These are phyloP conservation scores for Epsilonema sp. DNA, from an alignment of 2,888 invertebrate genomes.

Conservation along the genomic window DNA sequence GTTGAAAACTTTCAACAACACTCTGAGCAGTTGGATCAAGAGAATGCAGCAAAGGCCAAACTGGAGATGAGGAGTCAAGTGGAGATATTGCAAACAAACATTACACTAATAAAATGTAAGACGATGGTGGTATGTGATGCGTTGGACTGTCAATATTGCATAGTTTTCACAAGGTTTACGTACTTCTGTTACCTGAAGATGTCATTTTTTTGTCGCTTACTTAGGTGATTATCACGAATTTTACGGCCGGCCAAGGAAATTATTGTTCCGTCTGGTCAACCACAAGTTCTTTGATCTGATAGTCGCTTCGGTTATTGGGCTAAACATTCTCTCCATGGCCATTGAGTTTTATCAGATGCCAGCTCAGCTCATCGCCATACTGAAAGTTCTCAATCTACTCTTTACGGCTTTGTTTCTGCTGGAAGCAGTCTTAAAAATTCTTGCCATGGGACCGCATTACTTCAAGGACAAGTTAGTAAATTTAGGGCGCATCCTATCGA, in stretches of 20 bases:
- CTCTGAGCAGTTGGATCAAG: no score
- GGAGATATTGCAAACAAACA: no score
- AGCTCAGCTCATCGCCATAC: slow-evolving; percentile 48
- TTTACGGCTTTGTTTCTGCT: slow-evolving; percentile 93
- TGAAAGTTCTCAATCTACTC: slow-evolving; percentile 95
- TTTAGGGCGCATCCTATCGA: not conserved
- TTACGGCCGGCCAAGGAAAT: slow-evolving; percentile 63
- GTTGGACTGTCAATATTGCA: no score
- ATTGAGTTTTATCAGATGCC: slow-evolving; percentile 97
- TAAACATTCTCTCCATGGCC: slow-evolving; percentile 96
- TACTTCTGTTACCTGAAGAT: no score
- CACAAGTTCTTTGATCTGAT: slow-evolving; percentile 95
- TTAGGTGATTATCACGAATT: no score
- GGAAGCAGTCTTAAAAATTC: slow-evolving; percentile 78
- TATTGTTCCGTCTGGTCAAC: slow-evolving; percentile 83
- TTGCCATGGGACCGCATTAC: slow-evolving; percentile 74
- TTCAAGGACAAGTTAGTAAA: slow-evolving; percentile 56
- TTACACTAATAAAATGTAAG: no score
- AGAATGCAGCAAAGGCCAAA: no score
- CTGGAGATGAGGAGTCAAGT: no score
- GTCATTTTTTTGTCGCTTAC: no score
- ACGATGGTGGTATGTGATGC: no score
- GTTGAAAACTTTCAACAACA: no score
- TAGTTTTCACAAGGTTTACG: no score
- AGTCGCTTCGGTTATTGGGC: slow-evolving; percentile 87